phyloP scores from a whole-genome alignment of 2,888 invertebrate genomes.

The Schizotus pectinicornis region DNA sequence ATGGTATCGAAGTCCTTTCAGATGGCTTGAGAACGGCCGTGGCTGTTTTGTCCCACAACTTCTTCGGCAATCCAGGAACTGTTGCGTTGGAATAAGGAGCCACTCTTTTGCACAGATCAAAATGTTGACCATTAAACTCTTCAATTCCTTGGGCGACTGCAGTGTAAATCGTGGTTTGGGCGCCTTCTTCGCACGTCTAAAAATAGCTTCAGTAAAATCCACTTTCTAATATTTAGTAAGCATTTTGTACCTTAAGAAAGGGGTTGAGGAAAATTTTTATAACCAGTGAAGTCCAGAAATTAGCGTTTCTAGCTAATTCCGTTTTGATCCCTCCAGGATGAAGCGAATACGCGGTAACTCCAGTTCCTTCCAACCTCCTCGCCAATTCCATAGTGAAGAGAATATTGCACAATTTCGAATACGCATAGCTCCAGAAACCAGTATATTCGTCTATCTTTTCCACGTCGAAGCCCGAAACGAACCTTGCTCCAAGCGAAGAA shows the following conservation, averaged over 20 bases:
- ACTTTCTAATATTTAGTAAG: no score
- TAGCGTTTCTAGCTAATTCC: no score
- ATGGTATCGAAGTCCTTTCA: no score
- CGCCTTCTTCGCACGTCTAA: no score
- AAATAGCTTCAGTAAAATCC: no score
- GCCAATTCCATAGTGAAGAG: conserved; percentile 52
- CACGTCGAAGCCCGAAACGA: conserved; percentile 40
- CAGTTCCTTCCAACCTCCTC: conserved; percentile 44
- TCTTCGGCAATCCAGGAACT: conserved; percentile 1
- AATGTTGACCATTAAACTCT: conserved; percentile 7
- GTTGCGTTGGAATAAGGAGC: neutral
- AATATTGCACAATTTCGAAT: conserved; percentile 53
- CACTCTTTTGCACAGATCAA: no score
- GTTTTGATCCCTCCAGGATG: conserved; percentile 46
- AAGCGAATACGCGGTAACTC: conserved; percentile 52
- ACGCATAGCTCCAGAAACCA: conserved; percentile 43
- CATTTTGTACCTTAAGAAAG: no score
- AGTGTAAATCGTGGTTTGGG: no score
- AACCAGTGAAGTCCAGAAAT: no score
- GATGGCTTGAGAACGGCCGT: no score
- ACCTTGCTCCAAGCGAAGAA: conserved; percentile 43
- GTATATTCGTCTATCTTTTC: conserved; percentile 44
- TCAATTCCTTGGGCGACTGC: no score
- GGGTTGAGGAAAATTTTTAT: no score
- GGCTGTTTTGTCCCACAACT: conserved; percentile 14